These are phyloP conservation scores for Triops longicaudatus DNA, from an alignment of 1,140 invertebrate species.

Conservation along the genomic window DNA sequence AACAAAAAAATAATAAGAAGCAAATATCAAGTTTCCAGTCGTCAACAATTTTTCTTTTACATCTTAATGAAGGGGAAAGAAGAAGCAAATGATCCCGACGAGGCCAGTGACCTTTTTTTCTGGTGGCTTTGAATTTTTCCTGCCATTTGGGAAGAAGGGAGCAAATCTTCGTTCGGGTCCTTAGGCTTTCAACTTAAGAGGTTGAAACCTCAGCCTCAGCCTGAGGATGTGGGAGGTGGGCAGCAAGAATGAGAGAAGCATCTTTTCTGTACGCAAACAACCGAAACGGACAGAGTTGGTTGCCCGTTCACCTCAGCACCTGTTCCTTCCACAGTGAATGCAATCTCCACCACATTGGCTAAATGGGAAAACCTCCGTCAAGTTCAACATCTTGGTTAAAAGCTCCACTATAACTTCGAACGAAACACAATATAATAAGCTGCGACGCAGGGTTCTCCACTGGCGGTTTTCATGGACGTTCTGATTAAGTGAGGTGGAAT, in stretches of 20 bases:
- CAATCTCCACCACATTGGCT: background rate
- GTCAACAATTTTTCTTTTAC: background rate
- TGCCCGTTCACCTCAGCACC: background rate
- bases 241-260: background rate
- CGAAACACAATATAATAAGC: background rate
- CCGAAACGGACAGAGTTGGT: background rate
- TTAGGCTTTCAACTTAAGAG: background rate
- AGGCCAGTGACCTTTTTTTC: background rate
- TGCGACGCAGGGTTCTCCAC: background rate
- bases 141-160: background rate
- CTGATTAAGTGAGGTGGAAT: no score
- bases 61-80: background rate
- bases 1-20: background rate
- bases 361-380: background rate
- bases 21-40: background rate
- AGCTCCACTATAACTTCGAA: background rate
- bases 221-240: background rate
- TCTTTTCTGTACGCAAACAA: slow-evolving; percentile 12
- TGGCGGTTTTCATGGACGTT: background rate
- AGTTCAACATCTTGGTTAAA: background rate
- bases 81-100: background rate
- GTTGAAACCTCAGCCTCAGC: background rate
- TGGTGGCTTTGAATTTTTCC: background rate
- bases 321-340: background rate
- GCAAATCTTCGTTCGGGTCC: background rate